These are phyloP conservation scores for Aphis craccivora DNA, from an alignment of 1,140 invertebrate species.

Conservation along the genomic window DNA sequence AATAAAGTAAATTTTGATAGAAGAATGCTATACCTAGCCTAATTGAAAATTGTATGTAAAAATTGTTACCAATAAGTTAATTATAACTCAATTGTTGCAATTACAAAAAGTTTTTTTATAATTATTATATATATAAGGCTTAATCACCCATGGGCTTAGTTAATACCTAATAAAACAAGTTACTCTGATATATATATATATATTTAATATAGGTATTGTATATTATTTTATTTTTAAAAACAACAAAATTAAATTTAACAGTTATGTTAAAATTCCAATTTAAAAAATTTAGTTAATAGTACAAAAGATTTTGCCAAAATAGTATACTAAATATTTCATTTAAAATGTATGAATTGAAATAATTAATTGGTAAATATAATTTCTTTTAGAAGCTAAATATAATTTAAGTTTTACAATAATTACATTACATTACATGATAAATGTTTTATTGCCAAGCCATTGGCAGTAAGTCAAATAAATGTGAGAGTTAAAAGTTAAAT, in stretches of 20 bases:
- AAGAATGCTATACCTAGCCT: neutral
- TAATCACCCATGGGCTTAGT: too few species aligned
- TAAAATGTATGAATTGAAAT: neutral
- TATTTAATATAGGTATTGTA: neutral
- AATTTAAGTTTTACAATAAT: neutral
- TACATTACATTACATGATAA: neutral
- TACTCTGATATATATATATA: neutral
- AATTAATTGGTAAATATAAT: neutral
- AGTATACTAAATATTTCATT: neutral
- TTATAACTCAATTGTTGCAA: too few species aligned
- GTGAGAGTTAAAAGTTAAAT: conserved; percentile 3
- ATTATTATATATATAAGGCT: too few species aligned
- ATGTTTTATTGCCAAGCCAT: conserved; percentile 31
- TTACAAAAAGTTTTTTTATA: too few species aligned
- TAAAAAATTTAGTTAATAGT: too few species aligned
- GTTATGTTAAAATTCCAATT: too few species aligned
- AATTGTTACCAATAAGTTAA: neutral
- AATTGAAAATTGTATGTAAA: neutral
- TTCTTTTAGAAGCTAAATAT: neutral
- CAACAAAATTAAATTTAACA: too few species aligned
- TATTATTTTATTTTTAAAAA: neutral
- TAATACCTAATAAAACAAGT: too few species aligned
- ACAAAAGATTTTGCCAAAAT: too few species aligned
- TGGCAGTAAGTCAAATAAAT: conserved; percentile 52
- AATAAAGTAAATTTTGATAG: neutral